A percentile compares a stretch with the other conserved stretches of the same genome.
These are phyloP conservation scores for Xenopus tropicalis DNA, from an alignment of 2,113 vertebrate genomes.

Conservation along the genomic window UCB_Xtro_10.0 CM004447.2:71058501-71059000, in stretches of 20 bases:
- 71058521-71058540: background rate
- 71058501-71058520: background rate
- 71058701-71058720: conserved; percentile 5
- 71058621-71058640: no score
- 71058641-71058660: no score
- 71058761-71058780: background rate
- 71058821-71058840: background rate
- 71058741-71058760: background rate
- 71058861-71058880: background rate
- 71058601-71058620: no score
- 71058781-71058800: conserved; percentile 11
- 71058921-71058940: background rate
- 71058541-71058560: no score
- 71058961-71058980: background rate
- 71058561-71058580: no score
- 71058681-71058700: no score
- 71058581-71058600: no score
- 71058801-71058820: background rate
- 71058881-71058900: background rate
- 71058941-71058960: background rate
- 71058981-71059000: background rate
- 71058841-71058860: conserved; percentile 1
- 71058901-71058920: conserved; percentile 5
- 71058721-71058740: background rate
- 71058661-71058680: background rate